These are phyloP conservation scores for Lethenteron camtschaticum DNA, from an alignment of 2,113 vertebrate species.

Conservation along the genomic window DNA sequence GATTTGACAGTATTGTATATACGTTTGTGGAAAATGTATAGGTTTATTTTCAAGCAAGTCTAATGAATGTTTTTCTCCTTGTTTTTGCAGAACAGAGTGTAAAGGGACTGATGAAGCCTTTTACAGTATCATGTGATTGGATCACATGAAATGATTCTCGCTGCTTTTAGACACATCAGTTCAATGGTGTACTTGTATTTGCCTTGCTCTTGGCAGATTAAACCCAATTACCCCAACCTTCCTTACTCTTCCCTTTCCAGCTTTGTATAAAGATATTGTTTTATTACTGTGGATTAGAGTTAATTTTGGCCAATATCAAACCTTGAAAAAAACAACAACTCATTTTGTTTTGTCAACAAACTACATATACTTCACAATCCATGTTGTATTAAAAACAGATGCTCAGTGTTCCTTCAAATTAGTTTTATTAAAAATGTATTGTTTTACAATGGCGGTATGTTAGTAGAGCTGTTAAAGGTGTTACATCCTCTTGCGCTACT, in stretches of 20 bases:
- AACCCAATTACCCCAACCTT: too few relatives aligned
- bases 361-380: slow-evolving; percentile 2
- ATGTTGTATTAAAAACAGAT: neutral
- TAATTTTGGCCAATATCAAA: neutral
- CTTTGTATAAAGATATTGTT: slow-evolving; percentile 4
- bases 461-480: too few relatives aligned
- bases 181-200: slow-evolving; percentile 5
- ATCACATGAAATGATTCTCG: neutral
- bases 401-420: neutral
- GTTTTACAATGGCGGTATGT: neutral
- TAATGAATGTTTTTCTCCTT: neutral
- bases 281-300: slow-evolving; percentile 1
- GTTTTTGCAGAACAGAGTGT: neutral
- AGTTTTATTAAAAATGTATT: neutral
- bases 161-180: slow-evolving; percentile 1
- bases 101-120: neutral
- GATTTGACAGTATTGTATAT: slow-evolving; percentile 1
- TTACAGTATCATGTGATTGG: neutral
- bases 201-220: neutral
- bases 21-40: neutral
- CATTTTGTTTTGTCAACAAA: neutral
- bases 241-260: neutral
- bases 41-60: neutral
- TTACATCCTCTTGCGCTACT: too few relatives aligned
- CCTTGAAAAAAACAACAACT: neutral